Conservation (phyloP, 2,888 invertebrate species). For the Trichopria drosophilae region DNA sequence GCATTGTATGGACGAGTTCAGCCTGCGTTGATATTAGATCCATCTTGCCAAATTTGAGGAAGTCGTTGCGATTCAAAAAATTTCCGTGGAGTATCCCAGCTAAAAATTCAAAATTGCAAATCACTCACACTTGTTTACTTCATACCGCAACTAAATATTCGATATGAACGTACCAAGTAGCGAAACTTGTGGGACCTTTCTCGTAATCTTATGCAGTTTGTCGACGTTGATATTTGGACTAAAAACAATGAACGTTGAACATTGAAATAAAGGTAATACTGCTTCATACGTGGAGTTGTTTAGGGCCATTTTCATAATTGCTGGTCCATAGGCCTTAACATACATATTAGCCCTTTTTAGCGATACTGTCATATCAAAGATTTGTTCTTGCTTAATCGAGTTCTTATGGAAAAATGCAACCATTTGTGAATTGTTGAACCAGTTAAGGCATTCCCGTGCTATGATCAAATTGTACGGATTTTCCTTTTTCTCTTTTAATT, state of each 20-base stretch:
- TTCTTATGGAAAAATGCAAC: constrained; percentile 74
- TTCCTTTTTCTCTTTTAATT: constrained; percentile 12
- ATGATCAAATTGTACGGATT: constrained; percentile 75
- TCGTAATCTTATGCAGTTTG: constrained; percentile 68
- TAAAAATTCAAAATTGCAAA: constrained; percentile 51
- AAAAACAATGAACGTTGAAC: constrained; percentile 68
- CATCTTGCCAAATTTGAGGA: constrained; percentile 68
- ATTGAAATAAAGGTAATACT: constrained; percentile 54
- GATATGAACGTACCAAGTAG: constrained; percentile 64
- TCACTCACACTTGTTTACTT: background rate
- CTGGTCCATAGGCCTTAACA: constrained; percentile 68
- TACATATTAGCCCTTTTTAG: constrained; percentile 72
- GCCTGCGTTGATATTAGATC: constrained; percentile 69
- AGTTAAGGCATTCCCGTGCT: constrained; percentile 71
- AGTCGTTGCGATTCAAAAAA: constrained; percentile 70
- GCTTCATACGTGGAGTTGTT: constrained; percentile 70
- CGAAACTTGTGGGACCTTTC: constrained; percentile 71
- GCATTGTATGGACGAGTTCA: constrained; percentile 70
- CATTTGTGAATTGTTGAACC: constrained; percentile 73
- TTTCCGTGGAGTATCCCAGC: constrained; percentile 75
- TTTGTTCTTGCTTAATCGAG: constrained; percentile 68
- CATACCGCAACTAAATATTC: background rate
- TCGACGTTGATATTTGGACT: constrained; percentile 67
- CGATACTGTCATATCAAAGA: constrained; percentile 66
- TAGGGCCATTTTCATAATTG: constrained; percentile 70